Evolutionary conservation across 2,797 vertebrate genomes (phyloP), one percentile per base, ranked within the genome.

Genomic region (Chromobotia macracanthus): DNA sequence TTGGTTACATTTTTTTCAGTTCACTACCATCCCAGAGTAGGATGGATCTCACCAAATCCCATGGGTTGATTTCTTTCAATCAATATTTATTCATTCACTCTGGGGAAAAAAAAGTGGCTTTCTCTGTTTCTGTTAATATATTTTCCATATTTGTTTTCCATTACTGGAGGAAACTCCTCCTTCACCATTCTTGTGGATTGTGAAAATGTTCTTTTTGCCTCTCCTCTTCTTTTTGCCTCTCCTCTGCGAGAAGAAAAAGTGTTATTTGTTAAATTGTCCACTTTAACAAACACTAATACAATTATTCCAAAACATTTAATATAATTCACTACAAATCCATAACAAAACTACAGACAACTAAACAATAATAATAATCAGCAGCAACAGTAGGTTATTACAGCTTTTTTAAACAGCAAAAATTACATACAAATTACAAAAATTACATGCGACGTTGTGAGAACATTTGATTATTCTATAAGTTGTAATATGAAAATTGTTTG

Each of bases 191-290:
- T 80, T 35, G 53, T 25, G 53, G 72, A 71, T 55, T 71, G 74
- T 65, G 66, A 71, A 51, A 46, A 13, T 44, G 21, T 72, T 64
- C 65, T 84, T 83, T 76, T 53, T 56, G 70, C 64, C 64, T 48
- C 61, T 80, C 61, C 82, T 83, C 72, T 81, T 79, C 80, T 84
- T 28, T 66, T n/a, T n/a, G n/a, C n/a, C n/a, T n/a, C n/a, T n/a
- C n/a, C n/a, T n/a, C 84, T 86, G 80, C 5, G 41, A 79, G 74
- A 78, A 70, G 68, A 71, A 81, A 82, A 79, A 25, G 25, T n/a
- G 72, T 46, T 50, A 81, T 51, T 46, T 65, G 56, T 71, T 61
- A 75, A 64, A 80, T 64, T 1, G 48, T 1, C 3, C 13, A 66
- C 25, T 41, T 53, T 15, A 56, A 51, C 19, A 51, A 64, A 69